These are phyloP conservation scores for Centropus bengalensis DNA, from an alignment of 2,113 vertebrate species.

Conservation along the genomic window DNA sequence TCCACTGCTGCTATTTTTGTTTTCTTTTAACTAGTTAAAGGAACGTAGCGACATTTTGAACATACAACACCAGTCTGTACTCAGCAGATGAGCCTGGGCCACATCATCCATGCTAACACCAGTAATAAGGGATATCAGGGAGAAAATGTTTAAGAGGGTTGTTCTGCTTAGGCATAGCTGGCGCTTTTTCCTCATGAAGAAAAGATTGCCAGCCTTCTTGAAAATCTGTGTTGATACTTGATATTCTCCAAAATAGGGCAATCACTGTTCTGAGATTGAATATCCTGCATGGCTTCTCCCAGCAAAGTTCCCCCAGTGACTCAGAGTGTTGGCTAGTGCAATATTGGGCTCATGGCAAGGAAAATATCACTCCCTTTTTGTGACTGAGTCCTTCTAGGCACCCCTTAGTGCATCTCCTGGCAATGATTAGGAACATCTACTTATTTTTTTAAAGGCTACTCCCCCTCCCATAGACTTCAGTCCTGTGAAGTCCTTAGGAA, in stretches of 20 bases:
- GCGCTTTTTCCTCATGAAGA: neutral
- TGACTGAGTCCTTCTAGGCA: conserved; percentile 41
- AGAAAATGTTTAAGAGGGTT: neutral
- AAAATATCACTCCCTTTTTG: conserved; percentile 53
- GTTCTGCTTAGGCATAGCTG: neutral
- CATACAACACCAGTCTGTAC: neutral
- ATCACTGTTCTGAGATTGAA: neutral
- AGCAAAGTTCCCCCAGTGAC: conserved; percentile 34
- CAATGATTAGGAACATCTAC: conserved; percentile 68
- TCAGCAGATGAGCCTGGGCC: conserved; percentile 18
- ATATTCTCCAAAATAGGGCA: conserved; percentile 5
- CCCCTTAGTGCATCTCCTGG: conserved; percentile 70
- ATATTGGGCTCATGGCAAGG: conserved; percentile 27
- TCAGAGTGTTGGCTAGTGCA: conserved; percentile 31
- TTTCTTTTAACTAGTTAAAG: conserved; percentile 14
- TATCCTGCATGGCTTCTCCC: conserved; percentile 5
- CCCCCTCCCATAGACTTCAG: conserved; percentile 45
- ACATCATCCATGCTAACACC: neutral
- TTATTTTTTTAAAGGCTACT: conserved; percentile 51
- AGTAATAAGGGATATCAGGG: neutral
- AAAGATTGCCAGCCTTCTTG: neutral
- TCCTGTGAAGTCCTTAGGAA: conserved; percentile 65
- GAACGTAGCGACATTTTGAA: conserved; percentile 15
- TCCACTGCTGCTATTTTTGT: too few species aligned
- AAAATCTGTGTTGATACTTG: neutral